Percentiles rank a stretch among this genome's conserved stretches.
Conservation (phyloP, 2,888 invertebrate species). For the Scaptodrosophila latifasciaeformis region DNA sequence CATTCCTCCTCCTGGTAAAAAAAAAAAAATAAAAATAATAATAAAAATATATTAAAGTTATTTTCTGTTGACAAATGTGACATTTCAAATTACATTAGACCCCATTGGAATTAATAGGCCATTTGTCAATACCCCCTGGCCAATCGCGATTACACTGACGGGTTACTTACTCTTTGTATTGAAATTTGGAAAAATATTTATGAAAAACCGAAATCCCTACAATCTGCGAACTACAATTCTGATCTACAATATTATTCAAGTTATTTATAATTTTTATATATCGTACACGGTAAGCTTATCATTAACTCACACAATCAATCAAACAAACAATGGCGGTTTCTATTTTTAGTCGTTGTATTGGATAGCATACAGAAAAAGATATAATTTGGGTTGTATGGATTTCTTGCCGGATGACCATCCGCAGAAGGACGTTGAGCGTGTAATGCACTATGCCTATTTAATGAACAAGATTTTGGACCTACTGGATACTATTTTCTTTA, state of each 20-base stretch:
- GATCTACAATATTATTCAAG: slow-evolving; percentile 89
- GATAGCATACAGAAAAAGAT: too few relatives aligned
- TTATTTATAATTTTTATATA: slow-evolving; percentile 80
- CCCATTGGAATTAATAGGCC: slow-evolving; percentile 12
- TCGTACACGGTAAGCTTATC: too few relatives aligned
- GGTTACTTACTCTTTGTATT: slow-evolving; percentile 83
- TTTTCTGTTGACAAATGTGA: too few relatives aligned
- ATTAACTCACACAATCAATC: too few relatives aligned
- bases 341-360: too few relatives aligned
- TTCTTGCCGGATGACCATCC: slow-evolving; percentile 12
- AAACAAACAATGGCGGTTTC: too few relatives aligned
- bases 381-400: slow-evolving; percentile 25
- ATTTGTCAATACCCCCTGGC: slow-evolving; percentile 83
- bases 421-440: slow-evolving; percentile 7
- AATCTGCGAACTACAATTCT: slow-evolving; percentile 83
- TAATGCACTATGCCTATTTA: slow-evolving; percentile 40
- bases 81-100: slow-evolving; percentile 10
- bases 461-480: slow-evolving; percentile 82
- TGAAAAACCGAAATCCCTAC: slow-evolving; percentile 83
- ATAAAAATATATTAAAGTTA: too few relatives aligned
- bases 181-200: slow-evolving; percentile 83
- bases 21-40: not conserved
- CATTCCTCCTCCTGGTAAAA: slow-evolving; percentile 24
- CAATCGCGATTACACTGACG: slow-evolving; percentile 79
- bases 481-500: slow-evolving; percentile 89